Conservation (phyloP, 2,113 vertebrate species). For the Hemibagrus wyckioides region DNA sequence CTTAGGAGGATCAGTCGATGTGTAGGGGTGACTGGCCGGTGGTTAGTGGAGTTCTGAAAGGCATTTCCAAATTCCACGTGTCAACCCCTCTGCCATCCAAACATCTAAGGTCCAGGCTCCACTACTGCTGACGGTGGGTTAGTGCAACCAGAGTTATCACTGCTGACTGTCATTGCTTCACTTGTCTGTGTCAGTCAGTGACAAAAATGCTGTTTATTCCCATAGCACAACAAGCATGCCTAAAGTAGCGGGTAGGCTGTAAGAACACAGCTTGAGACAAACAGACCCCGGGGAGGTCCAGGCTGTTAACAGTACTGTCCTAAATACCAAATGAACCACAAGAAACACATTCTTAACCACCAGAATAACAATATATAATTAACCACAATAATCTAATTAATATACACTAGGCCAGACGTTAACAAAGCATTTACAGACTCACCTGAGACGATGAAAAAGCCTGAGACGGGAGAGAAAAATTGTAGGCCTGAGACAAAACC, state of each 20-base stretch:
- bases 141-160: background rate
- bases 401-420: background rate
- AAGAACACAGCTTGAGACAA: background rate
- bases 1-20: background rate
- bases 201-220: slow-evolving; percentile 8
- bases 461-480: background rate
- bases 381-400: background rate
- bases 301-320: background rate
- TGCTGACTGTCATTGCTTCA: background rate
- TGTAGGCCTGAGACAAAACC: background rate
- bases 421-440: background rate
- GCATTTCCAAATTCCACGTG: background rate
- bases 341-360: background rate
- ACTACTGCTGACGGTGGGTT: background rate
- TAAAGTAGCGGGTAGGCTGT: background rate
- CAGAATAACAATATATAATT: background rate
- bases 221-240: background rate
- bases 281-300: background rate
- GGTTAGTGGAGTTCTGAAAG: background rate
- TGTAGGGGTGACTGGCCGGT: slow-evolving; percentile 7
- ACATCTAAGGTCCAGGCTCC: background rate
- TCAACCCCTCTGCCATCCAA: background rate
- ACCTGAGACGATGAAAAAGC: background rate
- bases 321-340: background rate
- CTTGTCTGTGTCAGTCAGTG: background rate